Evolutionary conservation across 1,140 invertebrate species (phyloP).

Genomic region (Zaprionus africanus): DNA sequence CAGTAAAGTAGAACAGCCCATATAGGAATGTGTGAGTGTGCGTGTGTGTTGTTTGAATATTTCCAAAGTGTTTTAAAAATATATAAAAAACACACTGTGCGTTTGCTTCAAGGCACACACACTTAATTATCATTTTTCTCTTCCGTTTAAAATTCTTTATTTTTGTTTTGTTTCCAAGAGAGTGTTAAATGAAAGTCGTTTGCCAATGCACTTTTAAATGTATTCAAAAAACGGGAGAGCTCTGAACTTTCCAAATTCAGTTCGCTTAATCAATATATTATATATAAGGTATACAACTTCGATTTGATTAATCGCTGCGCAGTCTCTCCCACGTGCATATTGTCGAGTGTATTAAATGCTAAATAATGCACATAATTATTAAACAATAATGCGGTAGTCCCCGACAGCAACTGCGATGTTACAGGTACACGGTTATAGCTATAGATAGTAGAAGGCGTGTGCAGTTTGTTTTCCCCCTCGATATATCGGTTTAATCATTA

Average conservation of each 20-base stretch:
- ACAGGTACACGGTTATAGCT: not conserved
- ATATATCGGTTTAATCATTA: slow-evolving; percentile 40
- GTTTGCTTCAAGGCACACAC: slow-evolving; percentile 22
- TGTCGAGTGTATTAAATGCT: slow-evolving; percentile 52
- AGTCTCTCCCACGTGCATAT: slow-evolving; percentile 44
- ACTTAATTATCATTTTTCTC: slow-evolving; percentile 25
- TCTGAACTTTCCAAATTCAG: slow-evolving; percentile 35
- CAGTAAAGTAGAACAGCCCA: slow-evolving; percentile 51
- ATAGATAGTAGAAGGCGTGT: slow-evolving; percentile 14
- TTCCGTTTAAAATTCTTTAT: slow-evolving; percentile 5
- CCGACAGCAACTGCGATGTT: slow-evolving; percentile 25
- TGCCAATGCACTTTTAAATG: slow-evolving; percentile 10
- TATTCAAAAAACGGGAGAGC: slow-evolving; percentile 1
- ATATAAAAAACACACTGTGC: slow-evolving; percentile 52
- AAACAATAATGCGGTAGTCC: slow-evolving; percentile 62
- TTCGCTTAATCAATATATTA: not conserved
- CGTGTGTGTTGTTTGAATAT: slow-evolving; percentile 25
- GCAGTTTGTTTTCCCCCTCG: slow-evolving; percentile 34
- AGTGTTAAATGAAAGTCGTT: slow-evolving; percentile 69
- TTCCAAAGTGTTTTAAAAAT: slow-evolving; percentile 74
- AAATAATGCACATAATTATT: slow-evolving; percentile 79
- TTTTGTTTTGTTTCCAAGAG: slow-evolving; percentile 24
- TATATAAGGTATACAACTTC: not conserved
- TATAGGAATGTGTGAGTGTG: slow-evolving; percentile 6
- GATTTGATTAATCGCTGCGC: slow-evolving; percentile 15